These are phyloP conservation scores for Nematopogon swammerdamellus DNA, from an alignment of 2,888 invertebrate species.

Conservation along the genomic window DNA sequence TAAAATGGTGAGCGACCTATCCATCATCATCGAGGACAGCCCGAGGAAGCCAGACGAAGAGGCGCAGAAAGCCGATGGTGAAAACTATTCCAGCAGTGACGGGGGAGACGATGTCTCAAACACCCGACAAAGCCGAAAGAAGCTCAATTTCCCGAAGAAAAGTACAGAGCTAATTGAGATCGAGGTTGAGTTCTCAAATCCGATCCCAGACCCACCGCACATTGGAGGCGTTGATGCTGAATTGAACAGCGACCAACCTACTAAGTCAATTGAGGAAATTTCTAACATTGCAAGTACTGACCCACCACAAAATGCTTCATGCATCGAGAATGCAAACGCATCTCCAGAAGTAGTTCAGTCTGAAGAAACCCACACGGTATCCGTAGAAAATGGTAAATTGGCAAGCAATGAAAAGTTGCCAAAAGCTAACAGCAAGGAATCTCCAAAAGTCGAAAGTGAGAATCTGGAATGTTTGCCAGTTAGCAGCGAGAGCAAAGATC, in stretches of 20 bases:
- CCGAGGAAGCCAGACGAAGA: constrained; percentile 23
- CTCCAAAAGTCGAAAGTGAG: too few relatives aligned
- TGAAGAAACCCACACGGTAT: background rate
- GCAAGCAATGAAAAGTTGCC: background rate
- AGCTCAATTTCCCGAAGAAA: constrained; percentile 28
- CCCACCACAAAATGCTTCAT: too few relatives aligned
- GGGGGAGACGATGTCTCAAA: constrained; percentile 15
- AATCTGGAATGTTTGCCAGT: too few relatives aligned
- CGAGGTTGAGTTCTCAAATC: constrained; percentile 18
- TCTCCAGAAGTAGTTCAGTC: background rate
- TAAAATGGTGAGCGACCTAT: constrained; percentile 24
- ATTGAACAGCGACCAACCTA: too few relatives aligned
- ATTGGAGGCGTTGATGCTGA: too few relatives aligned
- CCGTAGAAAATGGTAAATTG: background rate
- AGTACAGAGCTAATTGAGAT: constrained; percentile 23
- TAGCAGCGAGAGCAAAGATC: too few relatives aligned
- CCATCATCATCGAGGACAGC: constrained; percentile 43
- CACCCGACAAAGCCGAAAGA: constrained; percentile 33
- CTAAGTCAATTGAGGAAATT: too few relatives aligned
- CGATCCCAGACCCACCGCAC: too few relatives aligned
- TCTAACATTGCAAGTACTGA: too few relatives aligned
- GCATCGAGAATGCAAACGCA: too few relatives aligned
- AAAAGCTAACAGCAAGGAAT: too few relatives aligned
- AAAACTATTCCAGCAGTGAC: constrained; percentile 14
- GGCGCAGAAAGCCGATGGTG: constrained; percentile 12